A percentile compares a stretch with the other conserved stretches of the same genome.
Evolutionary conservation across 2,888 invertebrate genomes (phyloP).

Genomic region (Megamerina dolium): DNA sequence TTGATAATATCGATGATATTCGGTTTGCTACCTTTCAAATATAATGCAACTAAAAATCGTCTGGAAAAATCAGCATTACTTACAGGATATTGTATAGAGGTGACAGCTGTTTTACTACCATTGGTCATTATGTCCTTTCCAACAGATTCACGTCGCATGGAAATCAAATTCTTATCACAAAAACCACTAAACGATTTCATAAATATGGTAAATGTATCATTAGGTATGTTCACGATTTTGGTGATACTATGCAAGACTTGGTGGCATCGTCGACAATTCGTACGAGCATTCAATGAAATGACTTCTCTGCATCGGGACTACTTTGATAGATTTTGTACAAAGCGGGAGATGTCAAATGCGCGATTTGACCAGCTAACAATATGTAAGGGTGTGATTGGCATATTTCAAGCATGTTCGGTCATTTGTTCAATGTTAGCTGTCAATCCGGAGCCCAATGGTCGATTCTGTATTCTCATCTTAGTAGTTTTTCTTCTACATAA

Average conservation of each 20-base stretch:
- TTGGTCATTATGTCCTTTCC: background rate
- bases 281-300: background rate
- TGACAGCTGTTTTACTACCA: too few species aligned
- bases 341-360: background rate
- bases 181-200: background rate
- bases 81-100: too few species aligned
- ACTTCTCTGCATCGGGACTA: background rate
- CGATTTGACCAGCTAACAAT: background rate
- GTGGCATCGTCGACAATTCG: background rate
- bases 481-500: background rate
- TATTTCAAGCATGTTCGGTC: background rate
- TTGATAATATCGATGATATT: too few species aligned
- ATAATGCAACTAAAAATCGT: background rate
- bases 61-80: too few species aligned
- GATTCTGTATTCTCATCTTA: background rate
- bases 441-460: background rate
- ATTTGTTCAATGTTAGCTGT: background rate
- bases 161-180: background rate
- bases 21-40: background rate
- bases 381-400: background rate
- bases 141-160: background rate
- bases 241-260: background rate
- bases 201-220: background rate
- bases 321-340: background rate
- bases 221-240: background rate